A percentile compares a stretch with the other conserved stretches of the same genome.
Conservation (phyloP, 2,113 vertebrate species). For the Panthera uncia region DNA sequence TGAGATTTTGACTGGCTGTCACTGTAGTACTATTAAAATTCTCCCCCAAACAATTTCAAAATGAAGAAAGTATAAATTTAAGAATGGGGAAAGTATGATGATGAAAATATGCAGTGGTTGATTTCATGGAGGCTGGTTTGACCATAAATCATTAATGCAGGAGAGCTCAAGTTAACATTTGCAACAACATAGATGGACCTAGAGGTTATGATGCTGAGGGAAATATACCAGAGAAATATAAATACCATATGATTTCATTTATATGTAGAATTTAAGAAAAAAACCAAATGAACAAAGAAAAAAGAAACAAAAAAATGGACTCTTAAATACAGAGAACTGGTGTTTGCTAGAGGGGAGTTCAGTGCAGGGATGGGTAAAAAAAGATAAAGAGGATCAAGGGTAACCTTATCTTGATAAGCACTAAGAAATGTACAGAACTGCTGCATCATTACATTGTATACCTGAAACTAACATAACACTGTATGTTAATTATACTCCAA, state of each 20-base stretch:
- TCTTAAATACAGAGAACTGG: not conserved
- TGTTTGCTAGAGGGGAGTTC: not conserved
- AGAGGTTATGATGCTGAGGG: not conserved
- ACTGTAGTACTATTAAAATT: slow-evolving; percentile 57
- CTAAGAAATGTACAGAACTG: not conserved
- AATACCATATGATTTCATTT: not conserved
- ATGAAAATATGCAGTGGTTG: slow-evolving; percentile 19
- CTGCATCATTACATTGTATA: not conserved
- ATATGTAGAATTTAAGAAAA: not conserved
- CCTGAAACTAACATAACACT: not conserved
- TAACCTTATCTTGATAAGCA: not conserved
- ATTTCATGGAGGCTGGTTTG: not conserved
- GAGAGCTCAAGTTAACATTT: not conserved
- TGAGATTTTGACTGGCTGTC: slow-evolving; percentile 45
- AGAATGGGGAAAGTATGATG: not conserved
- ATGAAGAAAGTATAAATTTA: slow-evolving; percentile 35
- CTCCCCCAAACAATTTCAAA: slow-evolving; percentile 31
- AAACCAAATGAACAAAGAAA: not conserved
- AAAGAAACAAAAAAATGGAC: not conserved
- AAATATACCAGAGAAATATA: not conserved
- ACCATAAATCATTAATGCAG: slow-evolving; percentile 1
- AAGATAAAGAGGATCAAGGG: not conserved
- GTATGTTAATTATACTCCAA: not conserved
- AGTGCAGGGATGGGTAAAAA: not conserved
- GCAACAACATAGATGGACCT: not conserved